These are phyloP conservation scores for Sebastolobus altivelis DNA, from an alignment of 2,797 vertebrate genomes.

Conservation along the genomic window DNA sequence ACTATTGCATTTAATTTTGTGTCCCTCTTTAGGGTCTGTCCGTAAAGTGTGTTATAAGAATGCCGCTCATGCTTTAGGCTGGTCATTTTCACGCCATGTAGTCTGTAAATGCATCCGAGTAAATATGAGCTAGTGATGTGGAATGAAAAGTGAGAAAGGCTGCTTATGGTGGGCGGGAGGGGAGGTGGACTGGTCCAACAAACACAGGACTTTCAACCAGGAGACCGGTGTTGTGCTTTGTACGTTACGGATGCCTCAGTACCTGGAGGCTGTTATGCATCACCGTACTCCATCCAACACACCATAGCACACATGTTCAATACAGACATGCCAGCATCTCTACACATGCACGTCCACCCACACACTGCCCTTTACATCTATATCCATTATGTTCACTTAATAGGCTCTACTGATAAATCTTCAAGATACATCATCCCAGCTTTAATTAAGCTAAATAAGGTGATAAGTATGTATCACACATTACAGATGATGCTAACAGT, in stretches of 20 bases:
- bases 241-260: neutral
- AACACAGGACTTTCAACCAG: too few relatives aligned
- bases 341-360: neutral
- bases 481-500: too few relatives aligned
- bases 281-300: neutral
- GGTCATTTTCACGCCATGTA: too few relatives aligned
- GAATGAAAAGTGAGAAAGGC: too few relatives aligned
- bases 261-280: neutral
- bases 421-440: neutral
- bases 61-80: too few relatives aligned
- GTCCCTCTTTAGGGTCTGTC: neutral
- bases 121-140: too few relatives aligned
- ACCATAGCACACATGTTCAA: neutral
- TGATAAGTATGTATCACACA: neutral
- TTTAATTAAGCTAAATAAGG: neutral
- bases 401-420: neutral
- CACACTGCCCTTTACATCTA: neutral
- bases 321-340: neutral
- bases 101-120: too few relatives aligned
- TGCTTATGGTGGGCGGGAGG: too few relatives aligned
- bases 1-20: neutral
- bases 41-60: too few relatives aligned
- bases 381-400: neutral
- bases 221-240: too few relatives aligned
- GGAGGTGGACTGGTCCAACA: too few relatives aligned